A percentile compares a stretch with the other conserved stretches of the same genome.
These are phyloP conservation scores for Varecia variegata DNA, from an alignment of 2,797 vertebrate species.

Conservation along the genomic window DNA sequence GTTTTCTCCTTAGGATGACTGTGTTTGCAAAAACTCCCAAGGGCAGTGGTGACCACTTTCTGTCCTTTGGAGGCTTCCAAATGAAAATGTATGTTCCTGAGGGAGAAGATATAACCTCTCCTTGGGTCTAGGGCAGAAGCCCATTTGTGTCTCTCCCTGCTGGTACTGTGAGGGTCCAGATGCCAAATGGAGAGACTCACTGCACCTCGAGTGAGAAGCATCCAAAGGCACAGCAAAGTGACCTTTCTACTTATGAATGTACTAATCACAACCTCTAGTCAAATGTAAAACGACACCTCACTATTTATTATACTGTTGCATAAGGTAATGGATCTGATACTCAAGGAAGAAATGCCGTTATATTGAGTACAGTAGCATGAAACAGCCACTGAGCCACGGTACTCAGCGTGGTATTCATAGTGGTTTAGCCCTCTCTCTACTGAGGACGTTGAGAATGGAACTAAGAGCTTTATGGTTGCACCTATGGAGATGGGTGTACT, in stretches of 20 bases:
- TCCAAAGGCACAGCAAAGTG: not conserved
- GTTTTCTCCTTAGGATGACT: not conserved
- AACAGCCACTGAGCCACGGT: not conserved
- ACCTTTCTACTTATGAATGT: not conserved
- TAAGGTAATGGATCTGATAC: not conserved
- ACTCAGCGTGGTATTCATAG: too few relatives aligned
- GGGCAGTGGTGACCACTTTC: not conserved
- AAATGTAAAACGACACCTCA: not conserved
- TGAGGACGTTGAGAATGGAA: not conserved
- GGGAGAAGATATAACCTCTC: not conserved
- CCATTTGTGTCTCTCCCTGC: not conserved
- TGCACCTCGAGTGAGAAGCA: not conserved
- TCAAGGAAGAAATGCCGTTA: not conserved
- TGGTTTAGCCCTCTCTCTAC: not conserved
- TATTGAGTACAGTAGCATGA: not conserved
- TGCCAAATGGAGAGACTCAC: not conserved
- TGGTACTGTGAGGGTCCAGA: not conserved
- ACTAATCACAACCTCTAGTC: not conserved
- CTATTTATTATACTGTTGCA: not conserved
- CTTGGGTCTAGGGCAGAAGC: not conserved
- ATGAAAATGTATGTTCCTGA: not conserved
- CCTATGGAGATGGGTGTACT: not conserved
- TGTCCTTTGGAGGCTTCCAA: not conserved
- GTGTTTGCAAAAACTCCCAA: not conserved
- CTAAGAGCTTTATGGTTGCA: not conserved